Evolutionary conservation across 2,888 invertebrate genomes (phyloP).

Genomic region (Apantesis nais): DNA sequence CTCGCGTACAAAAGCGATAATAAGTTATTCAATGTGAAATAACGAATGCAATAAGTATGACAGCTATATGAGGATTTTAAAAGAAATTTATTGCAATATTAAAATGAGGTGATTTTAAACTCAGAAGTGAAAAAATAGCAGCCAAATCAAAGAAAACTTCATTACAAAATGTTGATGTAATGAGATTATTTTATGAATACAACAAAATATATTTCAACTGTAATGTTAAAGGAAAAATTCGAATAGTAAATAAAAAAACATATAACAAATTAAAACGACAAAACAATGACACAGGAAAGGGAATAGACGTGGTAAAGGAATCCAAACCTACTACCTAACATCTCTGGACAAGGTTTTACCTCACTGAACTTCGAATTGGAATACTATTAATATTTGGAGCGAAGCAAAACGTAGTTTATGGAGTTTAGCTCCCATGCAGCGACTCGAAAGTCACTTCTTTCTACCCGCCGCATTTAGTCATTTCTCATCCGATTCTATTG

Average conservation of each 20-base stretch:
- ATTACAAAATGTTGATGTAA: background rate
- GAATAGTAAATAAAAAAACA: background rate
- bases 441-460: too few species aligned
- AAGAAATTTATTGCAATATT: background rate
- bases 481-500: too few species aligned
- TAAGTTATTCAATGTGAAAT: slow-evolving; percentile 30
- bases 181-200: background rate
- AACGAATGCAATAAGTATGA: slow-evolving; percentile 22
- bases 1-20: slow-evolving; percentile 26
- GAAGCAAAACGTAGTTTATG: too few species aligned
- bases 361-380: background rate
- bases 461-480: too few species aligned
- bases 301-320: background rate
- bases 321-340: background rate
- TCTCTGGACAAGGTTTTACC: background rate
- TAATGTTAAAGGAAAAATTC: slow-evolving; percentile 1
- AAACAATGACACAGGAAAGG: background rate
- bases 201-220: background rate
- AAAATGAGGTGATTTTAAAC: background rate
- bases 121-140: background rate
- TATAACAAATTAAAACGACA: background rate
- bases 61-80: slow-evolving; percentile 2
- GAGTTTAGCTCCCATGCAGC: too few species aligned
- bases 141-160: background rate
- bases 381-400: background rate